Conservation (phyloP, 2,797 vertebrate genomes). For the Leontocebus nigricollis region DNA sequence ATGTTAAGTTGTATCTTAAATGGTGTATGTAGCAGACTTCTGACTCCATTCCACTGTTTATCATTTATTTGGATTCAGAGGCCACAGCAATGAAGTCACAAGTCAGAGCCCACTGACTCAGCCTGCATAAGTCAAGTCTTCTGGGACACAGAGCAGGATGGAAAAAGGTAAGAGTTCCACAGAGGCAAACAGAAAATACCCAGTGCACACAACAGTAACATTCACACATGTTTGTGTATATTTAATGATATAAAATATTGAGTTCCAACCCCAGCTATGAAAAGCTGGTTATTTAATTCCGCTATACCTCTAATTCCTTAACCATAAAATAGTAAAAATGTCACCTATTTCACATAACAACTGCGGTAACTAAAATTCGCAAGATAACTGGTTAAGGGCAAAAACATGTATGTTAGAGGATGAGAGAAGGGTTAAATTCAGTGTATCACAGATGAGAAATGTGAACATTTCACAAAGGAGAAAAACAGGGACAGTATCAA, state of each 20-base stretch:
- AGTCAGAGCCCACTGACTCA: not conserved
- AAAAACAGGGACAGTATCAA: not conserved
- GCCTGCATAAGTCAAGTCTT: not conserved
- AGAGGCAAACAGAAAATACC: slow-evolving; percentile 3
- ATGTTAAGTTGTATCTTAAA: not conserved
- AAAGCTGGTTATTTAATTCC: slow-evolving; percentile 39
- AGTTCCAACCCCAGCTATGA: slow-evolving; percentile 16
- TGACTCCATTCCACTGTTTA: not conserved
- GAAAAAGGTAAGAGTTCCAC: not conserved
- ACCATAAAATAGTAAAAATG: slow-evolving; percentile 29
- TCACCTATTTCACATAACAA: not conserved
- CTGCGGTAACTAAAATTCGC: not conserved
- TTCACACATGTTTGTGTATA: not conserved
- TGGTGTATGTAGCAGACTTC: not conserved
- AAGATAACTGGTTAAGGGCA: not conserved
- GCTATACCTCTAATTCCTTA: slow-evolving; percentile 33
- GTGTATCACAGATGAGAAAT: not conserved
- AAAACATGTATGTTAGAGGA: not conserved
- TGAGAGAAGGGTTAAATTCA: not conserved
- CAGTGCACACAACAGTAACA: not conserved
- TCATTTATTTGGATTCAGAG: slow-evolving; percentile 25
- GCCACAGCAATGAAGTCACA: slow-evolving; percentile 9
- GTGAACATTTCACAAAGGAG: not conserved
- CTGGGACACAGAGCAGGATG: not conserved
- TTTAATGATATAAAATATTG: slow-evolving; percentile 27